Conservation (phyloP, 2,888 invertebrate genomes). For the Boloria selene region DNA sequence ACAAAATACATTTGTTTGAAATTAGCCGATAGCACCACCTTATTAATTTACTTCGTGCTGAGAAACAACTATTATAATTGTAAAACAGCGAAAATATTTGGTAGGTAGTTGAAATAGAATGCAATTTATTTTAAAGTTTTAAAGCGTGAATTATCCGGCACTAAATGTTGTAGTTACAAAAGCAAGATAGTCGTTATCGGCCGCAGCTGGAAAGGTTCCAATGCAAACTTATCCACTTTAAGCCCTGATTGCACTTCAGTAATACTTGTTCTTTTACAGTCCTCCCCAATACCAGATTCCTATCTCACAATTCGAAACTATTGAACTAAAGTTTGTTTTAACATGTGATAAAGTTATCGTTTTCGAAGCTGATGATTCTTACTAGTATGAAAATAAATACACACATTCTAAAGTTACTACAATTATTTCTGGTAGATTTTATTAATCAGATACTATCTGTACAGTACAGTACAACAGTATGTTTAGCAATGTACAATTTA, state of each 20-base stretch:
- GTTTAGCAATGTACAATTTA: too few species aligned
- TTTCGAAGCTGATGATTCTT: background rate
- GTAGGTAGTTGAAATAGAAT: background rate
- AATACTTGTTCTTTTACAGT: constrained; percentile 44
- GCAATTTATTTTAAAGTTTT: constrained; percentile 15
- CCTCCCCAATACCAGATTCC: constrained; percentile 30
- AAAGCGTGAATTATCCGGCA: constrained; percentile 23
- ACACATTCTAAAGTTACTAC: too few species aligned
- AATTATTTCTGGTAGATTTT: too few species aligned
- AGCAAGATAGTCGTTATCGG: constrained; percentile 44
- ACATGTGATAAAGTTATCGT: constrained; percentile 5
- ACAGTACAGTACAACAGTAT: too few species aligned
- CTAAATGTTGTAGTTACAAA: constrained; percentile 34
- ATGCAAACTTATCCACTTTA: constrained; percentile 60
- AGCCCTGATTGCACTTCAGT: constrained; percentile 57
- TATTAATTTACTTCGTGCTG: too few species aligned
- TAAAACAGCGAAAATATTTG: too few species aligned
- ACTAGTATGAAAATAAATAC: too few species aligned
- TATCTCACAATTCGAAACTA: constrained; percentile 32
- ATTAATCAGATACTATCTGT: too few species aligned
- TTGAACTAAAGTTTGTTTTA: constrained; percentile 19
- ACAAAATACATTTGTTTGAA: too few species aligned
- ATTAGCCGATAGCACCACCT: too few species aligned
- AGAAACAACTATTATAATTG: too few species aligned
- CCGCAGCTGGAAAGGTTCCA: constrained; percentile 57